These are phyloP conservation scores for Poecilia wingei DNA, from an alignment of 2,797 vertebrate genomes.

Conservation along the genomic window DNA sequence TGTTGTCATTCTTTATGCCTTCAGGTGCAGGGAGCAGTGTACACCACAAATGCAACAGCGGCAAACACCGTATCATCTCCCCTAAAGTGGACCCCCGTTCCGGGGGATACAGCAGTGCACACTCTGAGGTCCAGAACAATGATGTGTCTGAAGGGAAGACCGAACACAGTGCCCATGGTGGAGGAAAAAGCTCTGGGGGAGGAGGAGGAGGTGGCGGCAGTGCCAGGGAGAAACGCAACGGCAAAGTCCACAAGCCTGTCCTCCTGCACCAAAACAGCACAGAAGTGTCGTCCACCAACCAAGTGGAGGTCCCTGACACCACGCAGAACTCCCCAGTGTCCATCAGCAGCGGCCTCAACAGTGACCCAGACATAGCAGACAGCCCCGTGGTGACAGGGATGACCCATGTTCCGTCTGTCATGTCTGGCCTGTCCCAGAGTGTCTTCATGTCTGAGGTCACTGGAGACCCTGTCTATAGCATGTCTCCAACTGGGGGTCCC, in stretches of 20 bases:
- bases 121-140: conserved; percentile 97
- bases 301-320: conserved; percentile 98
- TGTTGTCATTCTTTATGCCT: conserved; percentile 36
- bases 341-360: conserved; percentile 98
- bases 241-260: conserved; percentile 95
- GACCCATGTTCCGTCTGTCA: conserved; percentile 95
- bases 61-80: conserved; percentile 99
- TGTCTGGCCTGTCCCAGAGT: conserved; percentile 94
- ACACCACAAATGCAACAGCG: conserved; percentile 99
- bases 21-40: conserved; percentile 97
- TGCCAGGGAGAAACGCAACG: conserved; percentile 93
- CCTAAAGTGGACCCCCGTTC: conserved; percentile 97
- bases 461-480: conserved; percentile 94
- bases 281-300: conserved; percentile 98
- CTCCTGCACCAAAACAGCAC: conserved; percentile 98
- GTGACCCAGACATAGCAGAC: conserved; percentile 95
- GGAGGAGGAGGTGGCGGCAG: conserved; percentile 70
- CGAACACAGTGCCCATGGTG: conserved; percentile 87
- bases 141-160: conserved; percentile 98
- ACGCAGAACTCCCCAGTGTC: conserved; percentile 99
- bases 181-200: conserved; percentile 79
- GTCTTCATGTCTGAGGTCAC: conserved; percentile 99
- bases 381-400: conserved; percentile 95
- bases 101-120: conserved; percentile 88
- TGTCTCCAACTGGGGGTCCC: conserved; percentile 94